Conservation (phyloP, 2,797 vertebrate genomes). For the Hephaestus fuliginosus region DNA sequence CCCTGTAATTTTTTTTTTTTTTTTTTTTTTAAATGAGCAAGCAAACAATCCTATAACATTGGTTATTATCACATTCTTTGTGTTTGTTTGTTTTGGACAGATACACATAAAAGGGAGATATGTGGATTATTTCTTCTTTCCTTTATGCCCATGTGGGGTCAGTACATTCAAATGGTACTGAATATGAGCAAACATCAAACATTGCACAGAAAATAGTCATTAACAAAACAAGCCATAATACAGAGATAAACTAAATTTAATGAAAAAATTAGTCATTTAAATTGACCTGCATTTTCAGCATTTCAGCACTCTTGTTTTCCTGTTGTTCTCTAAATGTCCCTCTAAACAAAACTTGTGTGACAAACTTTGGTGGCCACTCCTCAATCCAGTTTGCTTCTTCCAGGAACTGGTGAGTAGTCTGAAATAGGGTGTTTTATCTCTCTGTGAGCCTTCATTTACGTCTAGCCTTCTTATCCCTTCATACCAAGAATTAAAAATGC, state of each 20-base stretch:
- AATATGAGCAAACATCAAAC: not conserved
- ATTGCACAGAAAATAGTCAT: not conserved
- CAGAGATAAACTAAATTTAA: not conserved
- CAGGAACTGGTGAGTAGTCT: constrained; percentile 24
- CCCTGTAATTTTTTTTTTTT: not conserved
- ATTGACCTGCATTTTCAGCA: not conserved
- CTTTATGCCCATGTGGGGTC: not conserved
- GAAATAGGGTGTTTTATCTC: constrained; percentile 37
- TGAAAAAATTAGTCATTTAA: not conserved
- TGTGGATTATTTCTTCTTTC: not conserved
- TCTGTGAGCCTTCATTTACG: constrained; percentile 9
- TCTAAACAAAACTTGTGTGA: constrained; percentile 24
- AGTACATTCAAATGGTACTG: not conserved
- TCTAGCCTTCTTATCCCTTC: not conserved
- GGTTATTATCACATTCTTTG: not conserved
- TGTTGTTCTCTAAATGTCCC: not conserved
- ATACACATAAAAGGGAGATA: not conserved
- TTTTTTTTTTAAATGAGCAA: not conserved
- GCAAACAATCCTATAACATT: not conserved
- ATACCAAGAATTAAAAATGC: not conserved
- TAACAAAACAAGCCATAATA: not conserved
- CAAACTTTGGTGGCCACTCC: constrained; percentile 61
- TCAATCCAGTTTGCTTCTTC: constrained; percentile 63
- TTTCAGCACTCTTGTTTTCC: not conserved
- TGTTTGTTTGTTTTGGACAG: not conserved